phyloP scores from a whole-genome alignment of 1,140 invertebrate species.

The Papilio helenus region DNA sequence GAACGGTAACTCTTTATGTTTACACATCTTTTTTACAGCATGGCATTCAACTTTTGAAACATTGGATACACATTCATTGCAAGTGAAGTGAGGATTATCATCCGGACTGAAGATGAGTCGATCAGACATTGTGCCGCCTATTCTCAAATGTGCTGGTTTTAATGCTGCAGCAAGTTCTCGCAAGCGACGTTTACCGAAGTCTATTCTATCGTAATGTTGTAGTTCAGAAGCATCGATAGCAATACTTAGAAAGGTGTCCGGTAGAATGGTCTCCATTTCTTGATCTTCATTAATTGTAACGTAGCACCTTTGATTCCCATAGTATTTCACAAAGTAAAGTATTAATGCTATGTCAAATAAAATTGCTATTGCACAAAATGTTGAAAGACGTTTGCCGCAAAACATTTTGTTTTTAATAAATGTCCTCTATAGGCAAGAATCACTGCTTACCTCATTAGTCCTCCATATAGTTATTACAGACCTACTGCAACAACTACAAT shows the following conservation, averaged over 20 bases:
- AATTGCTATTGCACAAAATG: constrained; percentile 63
- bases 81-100: constrained; percentile 53
- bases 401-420: constrained; percentile 62
- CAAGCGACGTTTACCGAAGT: constrained; percentile 77
- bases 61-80: constrained; percentile 57
- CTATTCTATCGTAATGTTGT: constrained; percentile 61
- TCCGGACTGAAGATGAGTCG: constrained; percentile 84
- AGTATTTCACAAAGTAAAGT: constrained; percentile 68
- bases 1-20: constrained; percentile 74
- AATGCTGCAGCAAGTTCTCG: constrained; percentile 83
- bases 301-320: constrained; percentile 63
- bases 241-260: constrained; percentile 73
- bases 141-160: constrained; percentile 84
- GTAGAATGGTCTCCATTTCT: constrained; percentile 52
- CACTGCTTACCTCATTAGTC: not conserved
- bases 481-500: not conserved
- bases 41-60: constrained; percentile 53
- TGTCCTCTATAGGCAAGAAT: not conserved
- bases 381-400: constrained; percentile 70
- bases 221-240: constrained; percentile 79
- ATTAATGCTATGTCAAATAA: constrained; percentile 66
- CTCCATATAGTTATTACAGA: not conserved
- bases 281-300: constrained; percentile 69
- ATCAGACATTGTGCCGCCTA: constrained; percentile 88
- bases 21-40: constrained; percentile 66